Base-by-base conservation (phyloP, 2,113 vertebrate species). In the Ursus arctos region DNA sequence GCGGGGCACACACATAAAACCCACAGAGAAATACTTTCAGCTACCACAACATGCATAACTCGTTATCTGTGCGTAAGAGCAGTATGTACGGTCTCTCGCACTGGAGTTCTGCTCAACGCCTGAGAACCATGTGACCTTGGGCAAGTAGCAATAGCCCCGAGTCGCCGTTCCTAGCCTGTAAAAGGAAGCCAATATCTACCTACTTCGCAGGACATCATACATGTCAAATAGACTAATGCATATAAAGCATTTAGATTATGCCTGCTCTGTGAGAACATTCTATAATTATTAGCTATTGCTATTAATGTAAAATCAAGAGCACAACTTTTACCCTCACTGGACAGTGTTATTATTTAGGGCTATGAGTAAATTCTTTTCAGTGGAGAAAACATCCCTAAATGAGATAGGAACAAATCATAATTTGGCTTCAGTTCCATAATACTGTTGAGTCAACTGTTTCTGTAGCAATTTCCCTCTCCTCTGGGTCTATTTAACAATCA, bases 391-490 rank as follows among this genome's bases (percentile, higher is more conserved):
- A 3, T 76, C 22, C 33, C 26, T 74, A 40, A 97, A 72, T 57
- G 49, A 96, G 77, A 80, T 5, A 74, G 57, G 15, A 87, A 87
- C 80, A 92, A 80, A 55, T 2, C 57, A 71, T 97, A 94, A 71
- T 43, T 57, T 67, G 51, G 49, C 21, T 92, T 89, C 21, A 86
- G 24, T 8, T 49, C 47, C 33, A 26, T 18, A 31, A 40, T 59
- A 67, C 47, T 61, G 31, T 22, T 90, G 79, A 7, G 36, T 65
- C 59, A 88, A 40, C 8, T 77, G 53, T 55, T 91, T 91, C 24
- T 69, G 12, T 7, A 96, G 71, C 61, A 61, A 90, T 2, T 21
- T 24, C n/a, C 28, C 67, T 93, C 28, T 96, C 57, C 51, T 86
- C 40, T 57, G 31, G 21, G 61, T 90, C 59, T 82, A 40, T 72